Percentiles rank a stretch among this genome's conserved stretches.
phyloP scores from a whole-genome alignment of 2,888 invertebrate genomes.

The Lottia gigantea region DNA sequence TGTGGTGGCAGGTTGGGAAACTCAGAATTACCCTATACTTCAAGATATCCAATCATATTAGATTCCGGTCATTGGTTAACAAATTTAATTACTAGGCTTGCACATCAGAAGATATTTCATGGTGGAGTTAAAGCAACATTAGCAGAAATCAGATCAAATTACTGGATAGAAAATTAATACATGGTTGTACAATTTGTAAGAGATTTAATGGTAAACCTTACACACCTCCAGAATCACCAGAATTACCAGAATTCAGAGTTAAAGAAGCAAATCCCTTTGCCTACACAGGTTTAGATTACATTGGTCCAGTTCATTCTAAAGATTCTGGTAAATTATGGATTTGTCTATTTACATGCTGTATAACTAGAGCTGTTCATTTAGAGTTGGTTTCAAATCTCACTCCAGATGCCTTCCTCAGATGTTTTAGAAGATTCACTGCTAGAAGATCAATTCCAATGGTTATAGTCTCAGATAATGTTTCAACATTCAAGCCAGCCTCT shows the following conservation, averaged over 20 bases:
- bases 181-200: not conserved
- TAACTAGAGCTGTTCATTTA: constrained; percentile 14
- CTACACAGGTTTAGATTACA: constrained; percentile 16
- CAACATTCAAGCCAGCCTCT: constrained; percentile 15
- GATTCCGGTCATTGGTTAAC: not conserved
- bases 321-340: constrained; percentile 1
- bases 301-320: constrained; percentile 12
- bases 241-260: not conserved
- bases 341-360: constrained; percentile 14
- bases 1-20: not conserved
- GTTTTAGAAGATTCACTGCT: constrained; percentile 15
- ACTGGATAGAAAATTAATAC: not conserved
- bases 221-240: not conserved
- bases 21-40: not conserved
- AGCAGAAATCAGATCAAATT: not conserved
- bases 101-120: not conserved
- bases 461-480: constrained; percentile 16
- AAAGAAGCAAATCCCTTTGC: not conserved
- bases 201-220: constrained; percentile 4
- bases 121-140: not conserved
- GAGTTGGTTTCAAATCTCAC: constrained; percentile 13
- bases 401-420: constrained; percentile 11
- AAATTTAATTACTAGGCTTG: not conserved
- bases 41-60: not conserved
- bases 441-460: constrained; percentile 3